Conservation (phyloP, 2,113 vertebrate genomes). For the Eonycteris spelaea region DNA sequence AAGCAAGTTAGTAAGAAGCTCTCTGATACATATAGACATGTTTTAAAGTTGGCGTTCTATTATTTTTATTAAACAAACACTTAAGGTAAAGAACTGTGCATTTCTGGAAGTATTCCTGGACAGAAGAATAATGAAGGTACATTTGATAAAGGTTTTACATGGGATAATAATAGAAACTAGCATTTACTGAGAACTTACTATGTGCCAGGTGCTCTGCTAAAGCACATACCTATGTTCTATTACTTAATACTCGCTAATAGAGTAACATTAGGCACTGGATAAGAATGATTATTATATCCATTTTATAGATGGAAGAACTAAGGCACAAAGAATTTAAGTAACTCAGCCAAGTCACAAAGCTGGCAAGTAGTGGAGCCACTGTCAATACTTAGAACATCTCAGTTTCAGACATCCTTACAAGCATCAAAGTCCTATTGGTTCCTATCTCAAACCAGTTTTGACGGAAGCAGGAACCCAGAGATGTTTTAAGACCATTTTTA, state of each 20-base stretch:
- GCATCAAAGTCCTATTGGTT: background rate
- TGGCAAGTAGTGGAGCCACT: background rate
- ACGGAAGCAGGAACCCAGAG: background rate
- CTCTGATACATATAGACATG: background rate
- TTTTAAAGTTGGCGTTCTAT: background rate
- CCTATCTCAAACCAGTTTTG: slow-evolving; percentile 27
- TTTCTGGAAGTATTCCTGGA: slow-evolving; percentile 6
- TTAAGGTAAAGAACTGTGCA: slow-evolving; percentile 28
- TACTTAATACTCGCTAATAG: background rate
- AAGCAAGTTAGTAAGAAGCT: background rate
- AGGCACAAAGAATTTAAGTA: slow-evolving; percentile 17
- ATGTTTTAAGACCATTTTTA: background rate
- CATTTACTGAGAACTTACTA: slow-evolving; percentile 33
- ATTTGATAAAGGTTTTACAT: slow-evolving; percentile 10
- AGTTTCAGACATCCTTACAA: background rate
- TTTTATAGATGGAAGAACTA: background rate
- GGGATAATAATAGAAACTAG: background rate
- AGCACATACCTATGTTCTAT: background rate
- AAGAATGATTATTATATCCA: background rate
- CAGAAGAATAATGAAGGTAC: slow-evolving; percentile 7
- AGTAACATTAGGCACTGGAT: background rate
- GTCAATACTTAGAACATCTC: background rate
- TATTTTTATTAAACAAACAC: slow-evolving; percentile 33
- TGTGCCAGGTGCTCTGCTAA: slow-evolving; percentile 1
- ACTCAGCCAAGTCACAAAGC: background rate